A percentile compares a stretch with the other conserved stretches of the same genome.
Evolutionary conservation across 2,113 vertebrate species (phyloP).

Genomic region (Seriola aureovittata): DNA sequence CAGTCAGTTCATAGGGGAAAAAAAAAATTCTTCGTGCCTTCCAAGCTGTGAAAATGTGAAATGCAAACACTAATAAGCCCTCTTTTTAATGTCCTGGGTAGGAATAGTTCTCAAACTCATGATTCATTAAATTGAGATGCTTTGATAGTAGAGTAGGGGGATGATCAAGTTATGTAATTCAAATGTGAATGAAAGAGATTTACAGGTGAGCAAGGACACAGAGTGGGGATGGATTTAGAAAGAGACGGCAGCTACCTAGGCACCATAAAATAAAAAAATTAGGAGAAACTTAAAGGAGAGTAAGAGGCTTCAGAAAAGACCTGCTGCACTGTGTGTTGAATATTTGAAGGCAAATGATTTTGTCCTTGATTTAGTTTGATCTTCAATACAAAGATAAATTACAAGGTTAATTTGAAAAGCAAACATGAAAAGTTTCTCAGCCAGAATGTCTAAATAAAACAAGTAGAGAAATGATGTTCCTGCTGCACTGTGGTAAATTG

Average conservation of each 20-base stretch:
- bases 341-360: too few relatives aligned
- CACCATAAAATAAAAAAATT: not conserved
- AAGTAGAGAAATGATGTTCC: too few relatives aligned
- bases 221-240: not conserved
- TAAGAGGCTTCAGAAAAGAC: not conserved
- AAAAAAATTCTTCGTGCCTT: too few relatives aligned
- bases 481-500: too few relatives aligned
- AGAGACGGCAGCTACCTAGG: not conserved
- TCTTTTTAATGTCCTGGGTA: not conserved
- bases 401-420: not conserved
- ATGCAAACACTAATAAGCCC: not conserved
- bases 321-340: too few relatives aligned
- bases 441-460: too few relatives aligned
- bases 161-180: not conserved
- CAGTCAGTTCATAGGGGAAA: not conserved
- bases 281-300: not conserved
- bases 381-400: not conserved
- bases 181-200: not conserved
- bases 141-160: not conserved
- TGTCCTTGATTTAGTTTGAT: too few relatives aligned
- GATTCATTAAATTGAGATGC: not conserved
- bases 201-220: not conserved
- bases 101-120: constrained; percentile 1
- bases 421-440: not conserved
- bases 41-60: not conserved